Conservation (phyloP, 2,888 invertebrate species). For the Tupiocoris notatus region DNA sequence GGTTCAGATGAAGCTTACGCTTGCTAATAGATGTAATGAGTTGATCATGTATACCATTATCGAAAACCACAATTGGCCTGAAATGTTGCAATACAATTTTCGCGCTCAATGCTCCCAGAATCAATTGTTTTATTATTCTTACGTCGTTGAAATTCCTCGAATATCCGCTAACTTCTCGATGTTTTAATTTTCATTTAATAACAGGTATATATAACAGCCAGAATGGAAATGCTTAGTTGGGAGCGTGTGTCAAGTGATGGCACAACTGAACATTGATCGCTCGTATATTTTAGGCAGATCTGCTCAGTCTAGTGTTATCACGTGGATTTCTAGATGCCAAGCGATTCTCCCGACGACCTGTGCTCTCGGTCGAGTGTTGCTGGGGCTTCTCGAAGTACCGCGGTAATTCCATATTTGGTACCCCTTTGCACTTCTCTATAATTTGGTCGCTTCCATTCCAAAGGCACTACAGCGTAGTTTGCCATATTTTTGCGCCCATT, state of each 20-base stretch:
- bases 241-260: slow-evolving; percentile 47
- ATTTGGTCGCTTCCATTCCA: slow-evolving; percentile 49
- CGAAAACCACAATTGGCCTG: too few relatives aligned
- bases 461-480: slow-evolving; percentile 48
- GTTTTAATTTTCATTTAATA: too few relatives aligned
- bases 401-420: slow-evolving; percentile 63
- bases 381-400: slow-evolving; percentile 64
- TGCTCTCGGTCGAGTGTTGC: slow-evolving; percentile 58
- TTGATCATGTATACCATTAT: too few relatives aligned
- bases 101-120: too few relatives aligned
- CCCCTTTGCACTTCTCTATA: slow-evolving; percentile 57
- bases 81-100: too few relatives aligned
- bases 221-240: too few relatives aligned
- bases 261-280: slow-evolving; percentile 46
- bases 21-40: too few relatives aligned
- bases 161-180: too few relatives aligned
- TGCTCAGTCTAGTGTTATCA: slow-evolving; percentile 65
- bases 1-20: too few relatives aligned
- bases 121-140: too few relatives aligned
- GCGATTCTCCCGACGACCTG: slow-evolving; percentile 60
- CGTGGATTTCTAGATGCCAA: slow-evolving; percentile 62
- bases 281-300: slow-evolving; percentile 56
- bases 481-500: slow-evolving; percentile 48
- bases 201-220: too few relatives aligned
- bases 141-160: too few relatives aligned